Evolutionary conservation across 30 jellyfish, hydroid and myxozoan genomes (phyloP), one percentile per base, ranked within the genome.

Genomic region (Cassiopea xamachana): DNA sequence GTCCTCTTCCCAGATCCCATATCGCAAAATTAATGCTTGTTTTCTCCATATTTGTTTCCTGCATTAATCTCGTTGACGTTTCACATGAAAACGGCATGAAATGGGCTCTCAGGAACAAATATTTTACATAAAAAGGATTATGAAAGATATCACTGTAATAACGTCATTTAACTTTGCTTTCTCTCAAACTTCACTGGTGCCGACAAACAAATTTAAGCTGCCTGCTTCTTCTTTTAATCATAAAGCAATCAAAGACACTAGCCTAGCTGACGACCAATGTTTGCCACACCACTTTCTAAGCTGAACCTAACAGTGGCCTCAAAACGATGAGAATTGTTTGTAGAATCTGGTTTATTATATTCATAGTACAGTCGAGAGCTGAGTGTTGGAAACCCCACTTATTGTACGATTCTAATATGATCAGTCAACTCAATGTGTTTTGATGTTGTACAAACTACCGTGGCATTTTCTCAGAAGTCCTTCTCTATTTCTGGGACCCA

Each of bases 101-200:
- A 46, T 48, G 3, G 84, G 84, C 84, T 75, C 84, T 12, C 48
- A 46, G 84, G 71, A 14, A 75, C 84, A 75, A 75, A 75, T 48
- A 75, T 75, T 75, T 75, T 75, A 75, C 84, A 75, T 75, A 75
- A 46, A 50, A 50, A 6, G 71, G 84, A 75, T 75, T 75, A 75
- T 44, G n/a, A 75, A 43, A 1, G 84, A 75, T 75, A 46, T 69
- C 84, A 48, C 6, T 75, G 84, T 45, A 50, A 75, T 46, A 75
- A 75, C 70, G 45, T 75, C 84, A 75, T 75, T 75, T 46, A 75
- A 75, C 8, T 75, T 75, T 70, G 46, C 46, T 69, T 70, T 16
- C 71, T 75, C 84, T 75, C 84, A 48, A 75, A 75, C 84, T 75
- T 12, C 84, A 75, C 69, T 75, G 67, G 46, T 50, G 84, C 84